Base-by-base conservation (phyloP, 1,140 invertebrate species). In the Conus betulinus region DNA sequence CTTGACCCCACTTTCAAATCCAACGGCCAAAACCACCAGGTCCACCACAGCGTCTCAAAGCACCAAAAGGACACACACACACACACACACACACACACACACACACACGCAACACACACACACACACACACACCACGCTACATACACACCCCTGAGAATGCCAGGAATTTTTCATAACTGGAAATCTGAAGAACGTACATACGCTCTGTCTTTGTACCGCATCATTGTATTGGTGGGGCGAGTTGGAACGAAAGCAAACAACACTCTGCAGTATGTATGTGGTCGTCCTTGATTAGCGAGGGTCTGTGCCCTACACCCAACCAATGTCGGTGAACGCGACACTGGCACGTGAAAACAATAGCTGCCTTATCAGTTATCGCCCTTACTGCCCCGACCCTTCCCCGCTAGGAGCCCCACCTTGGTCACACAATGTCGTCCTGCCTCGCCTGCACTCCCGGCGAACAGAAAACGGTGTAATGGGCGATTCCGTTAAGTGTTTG, bases 301-400 rank as follows among this genome's bases (percentile, higher is more conserved):
- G 78, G 27, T 11, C 78, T 13, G n/a, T n/a, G 78, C 51, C 11
- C 25, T 51, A 13, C 27, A 51, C 7, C 78, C 55, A 84, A 0
- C 57, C 8, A 60, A 17, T 84, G 82, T 84, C 82, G n/a, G 13
- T 23, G 82, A 84, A 84, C 82, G 20, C 57, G 82, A 84, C 82
- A 84, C 82, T 67, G 82, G 82, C 82, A 84, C 57, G 82, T 53
- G 82, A 67, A 53, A 84, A 84, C 82, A 84, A 84, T 84, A 84
- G 82, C 82, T 84, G 82, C 20, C 82, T 84, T 84, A 84, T 84
- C 82, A 84, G 67, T 71, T 71, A 20, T 71, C 67, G 20, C 67
- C 67, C 20, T 23, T 23, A 71, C 67, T 71, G 67, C 20, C 6
- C 23, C 67, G 67, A 71, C 67, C 67, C 67, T 71, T 23, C 67